Conservation (phyloP, 2,113 vertebrate genomes). For the Campylorhamphus procurvoides region DNA sequence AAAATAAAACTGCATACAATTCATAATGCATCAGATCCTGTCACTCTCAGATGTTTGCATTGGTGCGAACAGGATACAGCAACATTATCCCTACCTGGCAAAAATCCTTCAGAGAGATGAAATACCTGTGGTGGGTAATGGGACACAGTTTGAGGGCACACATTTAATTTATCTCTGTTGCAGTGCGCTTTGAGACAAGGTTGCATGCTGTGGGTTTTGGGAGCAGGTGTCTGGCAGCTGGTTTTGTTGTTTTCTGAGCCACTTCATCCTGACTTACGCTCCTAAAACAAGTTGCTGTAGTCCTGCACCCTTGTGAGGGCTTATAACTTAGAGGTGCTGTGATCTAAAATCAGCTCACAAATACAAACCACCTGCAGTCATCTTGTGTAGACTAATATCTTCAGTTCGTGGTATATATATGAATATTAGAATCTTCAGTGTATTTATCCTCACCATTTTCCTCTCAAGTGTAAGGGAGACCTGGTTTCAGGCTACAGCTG, state of each 20-base stretch:
- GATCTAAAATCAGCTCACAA: fast-evolving
- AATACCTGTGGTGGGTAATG: background rate
- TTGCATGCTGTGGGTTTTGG: background rate
- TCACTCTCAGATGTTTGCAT: background rate
- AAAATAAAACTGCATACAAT: background rate
- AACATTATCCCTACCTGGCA: background rate
- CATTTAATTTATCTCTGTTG: background rate
- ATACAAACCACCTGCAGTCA: background rate
- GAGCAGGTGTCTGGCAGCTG: background rate
- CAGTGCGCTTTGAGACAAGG: background rate
- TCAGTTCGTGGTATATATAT: fast-evolving
- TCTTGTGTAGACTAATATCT: background rate
- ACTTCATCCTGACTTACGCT: background rate
- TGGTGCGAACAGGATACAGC: background rate
- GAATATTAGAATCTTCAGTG: background rate
- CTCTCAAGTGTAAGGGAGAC: background rate
- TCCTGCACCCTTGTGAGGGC: background rate
- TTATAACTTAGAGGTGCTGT: background rate
- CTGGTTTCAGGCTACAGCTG: background rate
- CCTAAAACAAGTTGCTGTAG: background rate
- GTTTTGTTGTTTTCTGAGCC: background rate
- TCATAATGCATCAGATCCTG: background rate
- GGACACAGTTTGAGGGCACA: background rate
- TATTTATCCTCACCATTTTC: background rate
- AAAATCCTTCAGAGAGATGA: background rate